Base-by-base conservation (phyloP, 2,113 vertebrate species). In the Bubo scandiacus region DNA sequence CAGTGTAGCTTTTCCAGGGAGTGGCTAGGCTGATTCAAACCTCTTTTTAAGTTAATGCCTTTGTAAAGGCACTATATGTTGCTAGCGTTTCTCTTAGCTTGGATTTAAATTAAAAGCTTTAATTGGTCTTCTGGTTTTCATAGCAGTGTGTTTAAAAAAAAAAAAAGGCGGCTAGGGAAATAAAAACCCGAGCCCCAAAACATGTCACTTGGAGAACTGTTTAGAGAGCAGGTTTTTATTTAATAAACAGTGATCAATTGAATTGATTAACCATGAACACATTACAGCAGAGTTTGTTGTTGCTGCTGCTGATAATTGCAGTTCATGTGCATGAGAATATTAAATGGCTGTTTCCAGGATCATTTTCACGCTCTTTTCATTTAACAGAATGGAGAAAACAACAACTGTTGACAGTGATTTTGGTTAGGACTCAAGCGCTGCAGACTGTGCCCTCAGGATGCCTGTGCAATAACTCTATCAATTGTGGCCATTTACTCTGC, bases 181-280 rank as follows among this genome's bases (percentile, higher is more conserved):
- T 51, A 59, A 47, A 21, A 1, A 1, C 26, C 38, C 10, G 14
- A 94, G 30, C 54, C 63, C 84, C 90, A 55, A 77, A 91, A 81
- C 22, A 75, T 81, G 62, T 68, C 85, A 88, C 88, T 95, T 95
- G 71, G 78, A 92, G 92, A 88, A 94, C 88, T 96, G 90, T 97
- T 98, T 97, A 93, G 96, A 97, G 97, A 98, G 94, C 95, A 96
- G 97, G 97, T 93, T 98, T 98, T 98, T 98, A 97, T 97, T 98
- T 98, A 97, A 98, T 98, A 97, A 98, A 98, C 97, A 97, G 89
- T 91, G 97, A 98, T 98, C 97, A 96, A 97, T 98, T 57, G 95
- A 95, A 98, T 97, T 91, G 98, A 98, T 98, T 98, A 97, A 92
- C 96, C 97, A 92, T 96, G 97, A 97, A 96, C 94, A 86, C 88